These are phyloP conservation scores for Gari tellinella DNA, from an alignment of 2,888 invertebrate genomes.

Conservation along the genomic window DNA sequence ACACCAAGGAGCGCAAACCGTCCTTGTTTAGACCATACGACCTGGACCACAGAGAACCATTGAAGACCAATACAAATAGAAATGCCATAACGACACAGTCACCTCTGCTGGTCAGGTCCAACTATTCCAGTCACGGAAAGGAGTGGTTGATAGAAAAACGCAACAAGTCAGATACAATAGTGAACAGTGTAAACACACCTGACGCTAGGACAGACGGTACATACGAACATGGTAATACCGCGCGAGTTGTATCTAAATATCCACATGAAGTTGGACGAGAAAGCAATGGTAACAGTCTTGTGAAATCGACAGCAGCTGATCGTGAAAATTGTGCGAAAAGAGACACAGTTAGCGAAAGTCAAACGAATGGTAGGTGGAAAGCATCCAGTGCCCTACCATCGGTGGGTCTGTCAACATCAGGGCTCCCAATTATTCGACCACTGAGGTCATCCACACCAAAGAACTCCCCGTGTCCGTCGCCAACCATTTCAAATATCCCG, in stretches of 20 bases:
- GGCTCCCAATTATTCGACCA: no score
- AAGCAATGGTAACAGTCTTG: no score
- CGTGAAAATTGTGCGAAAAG: no score
- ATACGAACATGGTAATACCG: no score
- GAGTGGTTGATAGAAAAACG: conserved; percentile 51
- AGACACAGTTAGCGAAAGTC: no score
- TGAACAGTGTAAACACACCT: background rate
- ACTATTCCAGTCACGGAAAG: conserved; percentile 31
- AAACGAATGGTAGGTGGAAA: no score
- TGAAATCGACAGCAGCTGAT: no score
- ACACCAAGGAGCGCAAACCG: conserved; percentile 32
- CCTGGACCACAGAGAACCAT: conserved; percentile 35
- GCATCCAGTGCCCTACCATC: no score
- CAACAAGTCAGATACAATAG: conserved; percentile 37
- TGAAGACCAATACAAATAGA: conserved; percentile 4
- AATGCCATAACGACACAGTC: conserved; percentile 33
- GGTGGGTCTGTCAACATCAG: no score
- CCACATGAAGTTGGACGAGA: no score
- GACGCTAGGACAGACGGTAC: no score
- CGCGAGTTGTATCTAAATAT: no score
- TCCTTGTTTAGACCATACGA: conserved; percentile 55
- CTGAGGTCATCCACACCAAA: conserved; percentile 40
- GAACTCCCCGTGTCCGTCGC: conserved; percentile 28
- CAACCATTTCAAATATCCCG: background rate
- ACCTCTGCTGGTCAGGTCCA: conserved; percentile 49